A percentile compares a stretch with the other conserved stretches of the same genome.
Conservation (phyloP, 2,113 vertebrate genomes). For the Caloenas nicobarica region DNA sequence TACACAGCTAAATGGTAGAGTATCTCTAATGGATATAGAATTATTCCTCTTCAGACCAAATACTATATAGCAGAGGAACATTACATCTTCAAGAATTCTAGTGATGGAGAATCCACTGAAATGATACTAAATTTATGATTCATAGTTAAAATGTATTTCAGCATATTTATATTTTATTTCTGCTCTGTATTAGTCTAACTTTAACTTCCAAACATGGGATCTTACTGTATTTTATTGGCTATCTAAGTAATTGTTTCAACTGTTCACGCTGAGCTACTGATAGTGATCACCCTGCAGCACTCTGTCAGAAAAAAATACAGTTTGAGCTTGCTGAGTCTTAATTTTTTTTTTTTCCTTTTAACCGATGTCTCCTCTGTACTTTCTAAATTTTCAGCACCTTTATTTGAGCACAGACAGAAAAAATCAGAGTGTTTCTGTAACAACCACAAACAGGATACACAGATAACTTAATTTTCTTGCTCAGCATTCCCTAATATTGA, state of each 20-base stretch:
- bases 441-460: neutral
- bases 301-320: neutral
- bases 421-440: neutral
- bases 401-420: neutral
- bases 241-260: neutral
- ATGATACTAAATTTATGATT: neutral
- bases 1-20: neutral
- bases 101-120: neutral
- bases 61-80: neutral
- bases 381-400: neutral
- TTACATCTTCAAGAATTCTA: neutral
- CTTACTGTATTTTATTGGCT: neutral
- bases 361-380: fast-evolving
- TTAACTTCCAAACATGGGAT: neutral
- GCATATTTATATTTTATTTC: neutral
- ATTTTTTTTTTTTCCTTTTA: neutral
- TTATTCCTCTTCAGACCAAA: neutral
- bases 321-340: fast-evolving
- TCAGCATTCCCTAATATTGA: neutral
- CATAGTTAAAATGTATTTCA: neutral
- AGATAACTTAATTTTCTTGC: neutral
- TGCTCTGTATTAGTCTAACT: neutral
- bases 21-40: neutral
- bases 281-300: fast-evolving
- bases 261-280: neutral